Conservation (phyloP, 2,113 vertebrate species). For the Tachysurus vachellii region DNA sequence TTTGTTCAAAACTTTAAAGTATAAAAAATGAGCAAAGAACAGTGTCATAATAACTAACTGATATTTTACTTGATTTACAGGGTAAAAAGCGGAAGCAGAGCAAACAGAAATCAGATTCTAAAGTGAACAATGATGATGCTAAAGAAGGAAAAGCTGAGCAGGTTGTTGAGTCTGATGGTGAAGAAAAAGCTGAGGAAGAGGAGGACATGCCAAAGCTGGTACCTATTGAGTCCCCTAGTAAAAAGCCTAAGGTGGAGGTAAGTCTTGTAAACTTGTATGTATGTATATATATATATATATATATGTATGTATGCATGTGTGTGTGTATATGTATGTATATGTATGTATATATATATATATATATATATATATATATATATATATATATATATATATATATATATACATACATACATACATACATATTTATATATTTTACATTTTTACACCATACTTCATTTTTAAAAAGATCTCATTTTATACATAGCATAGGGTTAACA, state of each 20-base stretch:
- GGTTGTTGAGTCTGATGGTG: neutral
- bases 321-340: too few relatives aligned
- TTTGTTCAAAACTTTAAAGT: neutral
- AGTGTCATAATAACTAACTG: neutral
- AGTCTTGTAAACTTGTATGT: slow-evolving; percentile 30
- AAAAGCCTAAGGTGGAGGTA: slow-evolving; percentile 70
- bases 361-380: too few relatives aligned
- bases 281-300: too few relatives aligned
- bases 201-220: slow-evolving; percentile 73
- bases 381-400: too few relatives aligned
- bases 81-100: neutral
- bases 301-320: too few relatives aligned
- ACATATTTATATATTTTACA: too few relatives aligned
- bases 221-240: slow-evolving; percentile 64
- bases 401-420: too few relatives aligned
- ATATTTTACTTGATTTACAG: neutral
- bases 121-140: neutral
- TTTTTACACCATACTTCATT: too few relatives aligned
- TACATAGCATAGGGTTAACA: neutral
- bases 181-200: slow-evolving; percentile 46
- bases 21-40: neutral
- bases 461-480: too few relatives aligned
- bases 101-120: neutral
- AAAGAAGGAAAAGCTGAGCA: neutral
- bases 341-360: too few relatives aligned